phyloP scores from a whole-genome alignment of 1,140 invertebrate species.

The Lamellibrachia luymesi region DNA sequence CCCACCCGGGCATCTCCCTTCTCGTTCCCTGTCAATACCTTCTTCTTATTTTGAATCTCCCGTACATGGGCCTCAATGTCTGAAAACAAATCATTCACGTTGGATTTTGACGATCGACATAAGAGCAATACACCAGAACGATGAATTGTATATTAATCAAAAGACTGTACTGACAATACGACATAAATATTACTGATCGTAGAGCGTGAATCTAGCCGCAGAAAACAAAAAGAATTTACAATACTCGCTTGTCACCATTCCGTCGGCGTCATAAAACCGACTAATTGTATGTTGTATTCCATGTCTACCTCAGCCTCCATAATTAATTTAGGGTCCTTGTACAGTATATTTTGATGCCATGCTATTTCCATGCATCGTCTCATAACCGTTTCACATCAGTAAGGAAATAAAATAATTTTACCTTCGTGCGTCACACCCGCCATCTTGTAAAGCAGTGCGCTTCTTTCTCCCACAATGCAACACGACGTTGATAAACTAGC shows the following conservation, averaged over 20 bases:
- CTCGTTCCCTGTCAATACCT: constrained; percentile 47
- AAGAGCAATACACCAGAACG: not conserved
- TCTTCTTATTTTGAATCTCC: constrained; percentile 77
- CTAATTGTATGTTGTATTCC: not conserved
- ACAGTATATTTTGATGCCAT: not conserved
- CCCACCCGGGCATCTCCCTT: constrained; percentile 69
- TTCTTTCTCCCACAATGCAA: not conserved
- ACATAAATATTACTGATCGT: not conserved
- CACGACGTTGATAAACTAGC: not conserved
- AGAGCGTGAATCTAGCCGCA: no score
- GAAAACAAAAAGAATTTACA: no score
- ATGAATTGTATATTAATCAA: not conserved
- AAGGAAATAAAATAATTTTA: not conserved
- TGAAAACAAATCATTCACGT: constrained; percentile 52
- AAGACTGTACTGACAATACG: not conserved
- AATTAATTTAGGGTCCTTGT: not conserved
- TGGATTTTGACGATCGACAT: not conserved
- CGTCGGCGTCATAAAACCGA: not conserved
- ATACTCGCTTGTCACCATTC: not conserved
- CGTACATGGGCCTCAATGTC: constrained; percentile 92
- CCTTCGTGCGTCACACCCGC: constrained; percentile 2
- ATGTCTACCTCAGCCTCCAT: not conserved
- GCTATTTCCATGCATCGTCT: not conserved
- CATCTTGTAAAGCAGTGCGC: not conserved
- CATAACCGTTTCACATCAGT: not conserved